These are phyloP conservation scores for Gopherus flavomarginatus DNA, from an alignment of 2,113 vertebrate genomes.

Conservation along the genomic window DNA sequence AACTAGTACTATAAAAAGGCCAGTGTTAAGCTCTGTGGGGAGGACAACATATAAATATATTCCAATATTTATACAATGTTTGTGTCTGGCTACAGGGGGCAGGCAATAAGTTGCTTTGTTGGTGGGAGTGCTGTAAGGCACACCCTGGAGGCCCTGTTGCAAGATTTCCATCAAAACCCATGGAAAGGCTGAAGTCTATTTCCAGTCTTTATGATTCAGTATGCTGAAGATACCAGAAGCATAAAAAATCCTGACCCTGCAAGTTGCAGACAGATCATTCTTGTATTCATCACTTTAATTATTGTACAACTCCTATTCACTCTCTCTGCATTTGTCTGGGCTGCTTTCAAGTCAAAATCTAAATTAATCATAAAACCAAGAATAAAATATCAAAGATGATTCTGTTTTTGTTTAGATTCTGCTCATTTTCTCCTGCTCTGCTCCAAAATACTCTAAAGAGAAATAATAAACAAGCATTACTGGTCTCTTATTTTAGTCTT, in stretches of 20 bases:
- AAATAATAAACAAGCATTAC: not conserved
- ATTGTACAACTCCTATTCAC: not conserved
- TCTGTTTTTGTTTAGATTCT: not conserved
- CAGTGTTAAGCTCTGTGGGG: not conserved
- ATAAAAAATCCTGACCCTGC: accelerated
- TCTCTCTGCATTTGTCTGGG: not conserved
- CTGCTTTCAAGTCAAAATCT: not conserved
- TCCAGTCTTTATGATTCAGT: not conserved
- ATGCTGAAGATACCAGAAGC: not conserved
- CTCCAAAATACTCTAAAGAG: not conserved
- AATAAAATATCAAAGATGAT: not conserved
- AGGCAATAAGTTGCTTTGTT: not conserved
- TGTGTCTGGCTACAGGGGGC: not conserved
- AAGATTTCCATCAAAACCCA: not conserved
- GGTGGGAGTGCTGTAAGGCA: not conserved
- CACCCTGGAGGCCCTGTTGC: not conserved
- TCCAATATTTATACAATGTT: not conserved
- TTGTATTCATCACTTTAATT: not conserved
- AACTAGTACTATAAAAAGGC: not conserved
- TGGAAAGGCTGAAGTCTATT: not conserved
- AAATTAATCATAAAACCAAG: not conserved
- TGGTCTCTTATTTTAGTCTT: not conserved
- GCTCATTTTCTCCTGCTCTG: not conserved
- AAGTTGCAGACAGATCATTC: not conserved
- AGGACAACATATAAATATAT: not conserved